Conservation (phyloP, 2,888 invertebrate genomes). For the Tineola bisselliella region DNA sequence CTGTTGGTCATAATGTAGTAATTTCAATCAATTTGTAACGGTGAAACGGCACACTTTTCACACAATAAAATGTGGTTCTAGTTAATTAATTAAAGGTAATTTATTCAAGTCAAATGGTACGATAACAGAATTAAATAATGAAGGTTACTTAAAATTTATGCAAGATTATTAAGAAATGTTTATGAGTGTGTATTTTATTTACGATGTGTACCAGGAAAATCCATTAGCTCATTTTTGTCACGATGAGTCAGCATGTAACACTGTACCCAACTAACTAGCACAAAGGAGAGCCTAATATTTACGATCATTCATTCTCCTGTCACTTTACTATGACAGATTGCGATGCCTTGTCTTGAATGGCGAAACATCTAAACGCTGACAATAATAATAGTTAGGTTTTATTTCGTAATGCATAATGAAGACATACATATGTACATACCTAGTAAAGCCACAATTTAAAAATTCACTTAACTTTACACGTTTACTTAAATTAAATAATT, state of each 20-base stretch:
- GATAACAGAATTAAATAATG: not conserved
- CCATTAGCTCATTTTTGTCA: constrained; percentile 29
- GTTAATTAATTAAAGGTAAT: not conserved
- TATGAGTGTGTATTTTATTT: constrained; percentile 21
- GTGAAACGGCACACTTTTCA: too few species aligned
- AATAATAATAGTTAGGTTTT: not conserved
- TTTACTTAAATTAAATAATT: not conserved
- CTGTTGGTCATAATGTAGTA: too few species aligned
- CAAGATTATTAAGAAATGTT: constrained; percentile 1
- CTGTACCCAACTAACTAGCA: constrained; percentile 19
- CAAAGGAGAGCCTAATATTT: constrained; percentile 34
- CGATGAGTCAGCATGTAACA: constrained; percentile 28
- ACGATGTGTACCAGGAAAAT: constrained; percentile 23
- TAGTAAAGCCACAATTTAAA: not conserved
- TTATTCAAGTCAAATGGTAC: not conserved
- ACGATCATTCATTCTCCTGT: constrained; percentile 47
- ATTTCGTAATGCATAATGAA: not conserved
- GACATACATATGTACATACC: not conserved
- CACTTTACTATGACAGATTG: constrained; percentile 39
- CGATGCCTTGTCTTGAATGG: constrained; percentile 16
- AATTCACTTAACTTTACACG: not conserved
- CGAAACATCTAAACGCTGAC: not conserved
- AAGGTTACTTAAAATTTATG: not conserved
- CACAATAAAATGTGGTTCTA: not conserved
- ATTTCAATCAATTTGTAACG: too few species aligned